Evolutionary conservation across 2,797 vertebrate species (phyloP), one percentile per base, ranked within the genome.

Genomic region (Gallinago nigripennis): DNA sequence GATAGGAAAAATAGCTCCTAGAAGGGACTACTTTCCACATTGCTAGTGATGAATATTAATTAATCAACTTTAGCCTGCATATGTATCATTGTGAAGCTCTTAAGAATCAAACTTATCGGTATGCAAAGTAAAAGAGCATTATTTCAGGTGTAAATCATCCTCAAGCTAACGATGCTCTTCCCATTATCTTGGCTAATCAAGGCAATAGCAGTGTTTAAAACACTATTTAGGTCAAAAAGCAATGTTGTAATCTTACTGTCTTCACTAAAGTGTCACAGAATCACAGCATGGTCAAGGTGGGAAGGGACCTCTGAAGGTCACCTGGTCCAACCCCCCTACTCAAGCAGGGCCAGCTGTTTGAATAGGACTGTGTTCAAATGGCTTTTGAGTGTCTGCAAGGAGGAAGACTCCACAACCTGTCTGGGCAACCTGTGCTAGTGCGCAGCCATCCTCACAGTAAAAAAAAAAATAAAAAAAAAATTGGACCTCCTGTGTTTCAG

Each of bases 281-380:
- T 48, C 64, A 75, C 18, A 70, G 28, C 11, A 51, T 13, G 19
- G 19, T 27, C 77, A 57, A 78, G 12, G 12, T 41, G 10, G 41
- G 27, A 60, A 88, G 19, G 20, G 31, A 93, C 11, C 13, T 63
- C 71, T 46, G 39, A 12, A 41, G 8, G 12, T n/a, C 17, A 71
- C 5, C 7, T 48, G 30, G 25, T 61, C 46, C 43, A 73, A 46
- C 2, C 0, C 2, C 2, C 12, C 6, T 27, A 8, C 41, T 85
- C 24, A 76, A 43, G 73, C 53, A 85, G 30, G 23, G 15, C 27
- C 50, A 72, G 23, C 14, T 28, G 11, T 14, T 1, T 60, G 25
- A 11, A 19, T 35, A 86, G 41, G 12, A 61, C 35, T 2, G 2
- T 3, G 14, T 11, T 13, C 56, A 78, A 6, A 51, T 0, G 2